Percentiles rank a stretch among this genome's conserved stretches.
Conservation (phyloP, 2,113 vertebrate genomes). For the Mobula birostris region DNA sequence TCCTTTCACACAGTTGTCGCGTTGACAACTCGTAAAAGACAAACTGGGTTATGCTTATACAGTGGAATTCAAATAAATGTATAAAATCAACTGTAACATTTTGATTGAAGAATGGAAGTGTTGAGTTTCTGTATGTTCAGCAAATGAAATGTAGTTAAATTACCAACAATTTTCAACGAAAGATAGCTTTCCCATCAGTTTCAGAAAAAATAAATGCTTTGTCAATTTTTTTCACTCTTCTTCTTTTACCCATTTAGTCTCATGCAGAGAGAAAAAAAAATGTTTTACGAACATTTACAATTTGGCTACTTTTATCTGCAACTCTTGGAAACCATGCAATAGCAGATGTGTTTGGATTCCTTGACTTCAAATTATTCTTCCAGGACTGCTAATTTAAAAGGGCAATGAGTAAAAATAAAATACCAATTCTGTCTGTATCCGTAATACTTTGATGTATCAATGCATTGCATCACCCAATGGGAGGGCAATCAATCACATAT, state of each 20-base stretch:
- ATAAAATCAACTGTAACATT: neutral
- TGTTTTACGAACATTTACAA: neutral
- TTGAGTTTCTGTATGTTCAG: neutral
- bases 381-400: neutral
- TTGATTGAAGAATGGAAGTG: neutral
- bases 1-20: neutral
- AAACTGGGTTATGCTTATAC: constrained; percentile 10
- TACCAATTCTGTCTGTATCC: neutral
- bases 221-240: neutral
- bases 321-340: neutral
- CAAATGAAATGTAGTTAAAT: neutral
- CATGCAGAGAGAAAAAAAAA: neutral
- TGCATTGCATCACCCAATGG: neutral
- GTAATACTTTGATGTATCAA: neutral
- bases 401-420: neutral
- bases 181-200: neutral
- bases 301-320: neutral
- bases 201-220: neutral
- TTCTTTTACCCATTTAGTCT: neutral
- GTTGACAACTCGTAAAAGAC: neutral
- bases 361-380: neutral
- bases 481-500: neutral
- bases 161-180: neutral
- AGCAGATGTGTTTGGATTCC: neutral
- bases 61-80: neutral